phyloP scores from a whole-genome alignment of 1,140 invertebrate genomes.

The Sycophila sp. region DNA sequence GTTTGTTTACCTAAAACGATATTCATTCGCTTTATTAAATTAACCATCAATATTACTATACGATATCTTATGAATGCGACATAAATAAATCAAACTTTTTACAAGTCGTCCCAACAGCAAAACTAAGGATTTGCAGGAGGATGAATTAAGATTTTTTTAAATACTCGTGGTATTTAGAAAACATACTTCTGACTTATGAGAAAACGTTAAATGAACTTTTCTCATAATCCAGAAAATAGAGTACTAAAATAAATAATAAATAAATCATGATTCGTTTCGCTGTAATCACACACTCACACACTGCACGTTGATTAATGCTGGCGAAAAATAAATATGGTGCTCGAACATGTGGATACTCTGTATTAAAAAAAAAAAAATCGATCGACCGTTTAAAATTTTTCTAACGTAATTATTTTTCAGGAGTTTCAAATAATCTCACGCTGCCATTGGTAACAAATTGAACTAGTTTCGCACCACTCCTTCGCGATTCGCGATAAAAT shows the following conservation, averaged over 20 bases:
- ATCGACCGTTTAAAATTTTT: constrained; percentile 24
- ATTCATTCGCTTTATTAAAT: constrained; percentile 62
- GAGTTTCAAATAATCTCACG: constrained; percentile 44
- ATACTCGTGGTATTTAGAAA: constrained; percentile 50
- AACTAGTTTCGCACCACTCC: constrained; percentile 57
- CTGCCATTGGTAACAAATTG: constrained; percentile 59
- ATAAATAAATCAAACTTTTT: constrained; percentile 65
- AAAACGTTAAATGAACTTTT: constrained; percentile 5
- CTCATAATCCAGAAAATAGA: constrained; percentile 41
- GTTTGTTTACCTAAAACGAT: constrained; percentile 44
- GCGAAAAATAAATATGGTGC: constrained; percentile 52
- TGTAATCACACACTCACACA: constrained; percentile 54
- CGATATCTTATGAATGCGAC: constrained; percentile 49
- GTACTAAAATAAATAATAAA: constrained; percentile 66
- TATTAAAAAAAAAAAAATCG: constrained; percentile 31
- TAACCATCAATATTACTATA: constrained; percentile 59
- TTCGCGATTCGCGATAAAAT: constrained; percentile 49
- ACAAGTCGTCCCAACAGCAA: constrained; percentile 54
- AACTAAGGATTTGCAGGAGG: constrained; percentile 56
- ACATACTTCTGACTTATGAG: constrained; percentile 22
- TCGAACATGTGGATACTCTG: constrained; percentile 39
- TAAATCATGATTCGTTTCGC: constrained; percentile 56
- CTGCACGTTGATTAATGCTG: constrained; percentile 41
- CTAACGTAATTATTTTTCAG: constrained; percentile 29
- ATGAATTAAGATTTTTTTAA: constrained; percentile 56